These are phyloP conservation scores for Holcopasites calliopsidis DNA, from an alignment of 1,140 invertebrate genomes.

Conservation along the genomic window DNA sequence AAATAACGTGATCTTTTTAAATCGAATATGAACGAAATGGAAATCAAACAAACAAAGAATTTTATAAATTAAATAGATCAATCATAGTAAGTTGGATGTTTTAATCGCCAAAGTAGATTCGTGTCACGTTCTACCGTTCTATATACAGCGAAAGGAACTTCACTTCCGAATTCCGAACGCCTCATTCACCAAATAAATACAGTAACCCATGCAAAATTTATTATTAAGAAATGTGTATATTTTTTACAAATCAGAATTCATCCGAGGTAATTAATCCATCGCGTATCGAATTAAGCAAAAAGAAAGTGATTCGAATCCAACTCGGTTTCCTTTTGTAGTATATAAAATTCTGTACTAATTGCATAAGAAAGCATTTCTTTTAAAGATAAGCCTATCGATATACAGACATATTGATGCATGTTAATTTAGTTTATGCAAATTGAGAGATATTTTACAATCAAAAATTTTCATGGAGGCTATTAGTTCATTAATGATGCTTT, in stretches of 20 bases:
- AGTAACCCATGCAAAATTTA: neutral
- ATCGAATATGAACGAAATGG: neutral
- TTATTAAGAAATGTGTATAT: neutral
- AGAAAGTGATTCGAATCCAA: neutral
- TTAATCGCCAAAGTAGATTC: slow-evolving; percentile 1
- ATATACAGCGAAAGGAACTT: slow-evolving; percentile 28
- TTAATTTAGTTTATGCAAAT: neutral
- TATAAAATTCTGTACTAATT: neutral
- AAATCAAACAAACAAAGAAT: neutral
- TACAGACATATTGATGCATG: neutral
- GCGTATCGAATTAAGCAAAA: neutral
- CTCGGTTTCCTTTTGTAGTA: neutral
- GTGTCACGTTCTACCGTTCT: slow-evolving; percentile 29
- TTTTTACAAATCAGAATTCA: neutral
- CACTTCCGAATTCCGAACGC: slow-evolving; percentile 59
- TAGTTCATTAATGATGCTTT: neutral
- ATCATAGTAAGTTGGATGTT: neutral
- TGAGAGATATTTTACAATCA: neutral
- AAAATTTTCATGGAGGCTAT: neutral
- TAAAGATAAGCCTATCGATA: neutral
- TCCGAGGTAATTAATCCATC: neutral
- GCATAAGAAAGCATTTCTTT: neutral
- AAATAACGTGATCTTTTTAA: neutral
- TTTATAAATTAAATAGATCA: neutral
- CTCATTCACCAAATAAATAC: slow-evolving; percentile 9